phyloP scores from a whole-genome alignment of 2,113 vertebrate species.

The Vulpes ferrilata region DNA sequence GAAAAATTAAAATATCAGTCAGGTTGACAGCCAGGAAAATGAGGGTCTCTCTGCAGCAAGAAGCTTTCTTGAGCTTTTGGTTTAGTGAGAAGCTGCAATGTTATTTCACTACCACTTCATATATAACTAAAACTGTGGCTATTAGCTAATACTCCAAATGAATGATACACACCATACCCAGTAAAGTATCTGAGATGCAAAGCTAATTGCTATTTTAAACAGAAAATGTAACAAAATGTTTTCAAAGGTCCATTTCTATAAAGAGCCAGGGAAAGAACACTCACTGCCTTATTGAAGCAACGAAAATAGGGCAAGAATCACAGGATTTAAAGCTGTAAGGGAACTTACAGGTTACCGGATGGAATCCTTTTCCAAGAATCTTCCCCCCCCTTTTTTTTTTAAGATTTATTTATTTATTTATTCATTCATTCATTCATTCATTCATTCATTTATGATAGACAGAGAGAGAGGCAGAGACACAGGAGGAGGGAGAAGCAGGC shows the following conservation, averaged over 20 bases:
- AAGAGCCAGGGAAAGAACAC: background rate
- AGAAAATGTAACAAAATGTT: conserved; percentile 17
- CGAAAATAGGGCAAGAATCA: background rate
- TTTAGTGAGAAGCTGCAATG: conserved; percentile 55
- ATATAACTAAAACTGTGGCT: conserved; percentile 70
- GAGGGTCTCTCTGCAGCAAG: conserved; percentile 61
- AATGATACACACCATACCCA: background rate
- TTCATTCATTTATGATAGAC: too few relatives aligned
- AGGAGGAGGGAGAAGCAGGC: too few relatives aligned
- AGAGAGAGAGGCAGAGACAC: too few relatives aligned
- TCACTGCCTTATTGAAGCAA: background rate
- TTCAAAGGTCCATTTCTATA: conserved; percentile 27
- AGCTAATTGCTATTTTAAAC: conserved; percentile 57
- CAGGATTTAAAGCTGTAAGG: background rate
- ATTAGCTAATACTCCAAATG: conserved; percentile 18
- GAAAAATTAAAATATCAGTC: conserved; percentile 90
- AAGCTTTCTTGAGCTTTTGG: conserved; percentile 70
- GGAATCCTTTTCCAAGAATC: background rate
- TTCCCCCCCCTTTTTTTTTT: background rate
- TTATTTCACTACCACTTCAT: conserved; percentile 56
- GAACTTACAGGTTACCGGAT: background rate
- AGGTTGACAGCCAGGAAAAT: conserved; percentile 87
- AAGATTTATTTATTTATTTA: too few relatives aligned
- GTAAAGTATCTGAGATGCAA: conserved; percentile 34
- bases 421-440: too few relatives aligned